A percentile compares a stretch with the other conserved stretches of the same genome.
phyloP scores from a whole-genome alignment of 2,888 invertebrate species.

The Graphium colonna region DNA sequence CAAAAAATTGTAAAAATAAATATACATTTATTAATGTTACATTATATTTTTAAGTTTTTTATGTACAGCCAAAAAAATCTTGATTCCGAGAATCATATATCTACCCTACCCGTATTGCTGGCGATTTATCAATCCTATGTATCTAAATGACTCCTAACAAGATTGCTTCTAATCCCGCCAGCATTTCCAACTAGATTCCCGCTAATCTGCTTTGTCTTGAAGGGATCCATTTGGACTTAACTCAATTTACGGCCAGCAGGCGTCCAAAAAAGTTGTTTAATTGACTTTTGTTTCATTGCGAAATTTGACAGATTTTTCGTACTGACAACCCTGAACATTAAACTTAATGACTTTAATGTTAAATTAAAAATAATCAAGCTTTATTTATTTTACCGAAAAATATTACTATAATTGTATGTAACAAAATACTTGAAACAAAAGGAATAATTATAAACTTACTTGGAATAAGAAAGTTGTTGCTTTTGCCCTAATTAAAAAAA shows the following conservation, averaged over 20 bases:
- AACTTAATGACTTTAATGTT: too few relatives aligned
- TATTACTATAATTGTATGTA: too few relatives aligned
- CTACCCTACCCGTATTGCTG: not conserved
- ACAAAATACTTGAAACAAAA: too few relatives aligned
- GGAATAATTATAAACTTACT: too few relatives aligned
- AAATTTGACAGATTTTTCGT: too few relatives aligned
- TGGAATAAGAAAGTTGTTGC: not conserved
- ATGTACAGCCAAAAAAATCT: too few relatives aligned
- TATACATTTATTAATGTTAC: too few relatives aligned
- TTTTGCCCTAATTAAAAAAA: not conserved
- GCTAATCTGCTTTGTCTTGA: constrained; percentile 10
- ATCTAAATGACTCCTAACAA: constrained; percentile 29
- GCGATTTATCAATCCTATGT: constrained; percentile 1
- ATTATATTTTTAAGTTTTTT: too few relatives aligned
- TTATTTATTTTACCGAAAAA: too few relatives aligned
- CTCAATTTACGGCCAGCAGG: constrained; percentile 1
- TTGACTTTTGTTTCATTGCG: not conserved
- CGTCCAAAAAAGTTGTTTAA: not conserved
- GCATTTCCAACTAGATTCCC: constrained; percentile 28
- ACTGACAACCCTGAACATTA: too few relatives aligned
- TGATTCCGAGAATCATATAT: not conserved
- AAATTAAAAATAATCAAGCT: too few relatives aligned
- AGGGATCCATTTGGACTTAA: constrained; percentile 2
- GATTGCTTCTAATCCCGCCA: constrained; percentile 28
- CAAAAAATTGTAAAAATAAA: too few relatives aligned